Percentiles rank a stretch among this genome's conserved stretches.
These are phyloP conservation scores for Aspidapion aeneum DNA, from an alignment of 2,888 invertebrate genomes.

Conservation along the genomic window DNA sequence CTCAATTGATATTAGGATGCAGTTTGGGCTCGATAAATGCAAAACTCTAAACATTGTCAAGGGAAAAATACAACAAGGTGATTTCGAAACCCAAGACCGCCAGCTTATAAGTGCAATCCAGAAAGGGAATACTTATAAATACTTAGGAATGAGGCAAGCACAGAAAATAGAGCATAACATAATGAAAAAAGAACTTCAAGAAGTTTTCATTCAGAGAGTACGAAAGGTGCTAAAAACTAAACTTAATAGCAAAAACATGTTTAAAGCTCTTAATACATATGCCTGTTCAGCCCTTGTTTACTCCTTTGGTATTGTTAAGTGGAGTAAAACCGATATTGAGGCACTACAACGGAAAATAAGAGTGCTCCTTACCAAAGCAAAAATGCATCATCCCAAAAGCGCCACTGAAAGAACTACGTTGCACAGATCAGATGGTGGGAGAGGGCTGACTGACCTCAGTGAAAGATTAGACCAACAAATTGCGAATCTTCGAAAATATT, in stretches of 20 bases:
- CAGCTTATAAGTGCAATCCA: background rate
- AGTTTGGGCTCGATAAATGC: conserved; percentile 14
- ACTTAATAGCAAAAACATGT: background rate
- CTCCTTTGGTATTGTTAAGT: background rate
- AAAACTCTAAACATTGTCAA: background rate
- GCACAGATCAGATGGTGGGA: background rate
- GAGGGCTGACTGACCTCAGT: no score
- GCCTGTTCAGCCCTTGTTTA: background rate
- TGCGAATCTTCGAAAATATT: background rate
- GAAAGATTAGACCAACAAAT: background rate
- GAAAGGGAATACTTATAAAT: background rate
- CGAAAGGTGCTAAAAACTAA: background rate
- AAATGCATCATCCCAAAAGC: background rate
- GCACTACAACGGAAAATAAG: background rate
- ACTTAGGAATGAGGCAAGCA: background rate
- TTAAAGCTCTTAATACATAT: conserved; percentile 1
- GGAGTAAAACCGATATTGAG: background rate
- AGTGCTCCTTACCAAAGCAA: background rate
- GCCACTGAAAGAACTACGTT: background rate
- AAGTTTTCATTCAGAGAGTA: background rate
- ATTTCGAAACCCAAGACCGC: background rate
- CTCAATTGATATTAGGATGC: no score
- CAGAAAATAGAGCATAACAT: background rate
- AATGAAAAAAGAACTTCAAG: background rate
- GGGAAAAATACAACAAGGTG: background rate